Evolutionary conservation across 1,140 invertebrate genomes (phyloP).

Genomic region (Penaeus vannamei): DNA sequence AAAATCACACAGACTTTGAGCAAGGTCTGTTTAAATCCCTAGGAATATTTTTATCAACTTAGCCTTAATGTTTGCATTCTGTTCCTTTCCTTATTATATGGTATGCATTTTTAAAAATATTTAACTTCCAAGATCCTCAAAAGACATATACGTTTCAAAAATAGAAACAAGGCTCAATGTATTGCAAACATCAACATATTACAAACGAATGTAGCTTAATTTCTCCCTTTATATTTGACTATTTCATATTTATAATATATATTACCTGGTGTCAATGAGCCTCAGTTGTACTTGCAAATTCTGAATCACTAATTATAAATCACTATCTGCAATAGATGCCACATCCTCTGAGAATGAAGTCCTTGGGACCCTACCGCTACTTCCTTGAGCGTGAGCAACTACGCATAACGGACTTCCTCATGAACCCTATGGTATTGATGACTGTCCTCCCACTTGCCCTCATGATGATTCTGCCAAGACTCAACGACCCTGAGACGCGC

Average conservation of each 20-base stretch:
- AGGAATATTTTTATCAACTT: no score
- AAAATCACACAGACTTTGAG: no score
- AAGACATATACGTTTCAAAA: no score
- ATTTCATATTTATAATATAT: not conserved
- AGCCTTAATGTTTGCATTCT: no score
- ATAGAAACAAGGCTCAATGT: no score
- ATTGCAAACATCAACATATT: not conserved
- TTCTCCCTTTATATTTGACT: not conserved
- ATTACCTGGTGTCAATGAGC: no score
- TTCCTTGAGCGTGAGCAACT: conserved; percentile 96
- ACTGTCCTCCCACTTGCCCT: conserved; percentile 94
- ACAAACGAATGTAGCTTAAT: not conserved
- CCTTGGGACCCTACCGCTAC: conserved; percentile 86
- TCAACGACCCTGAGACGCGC: conserved; percentile 95
- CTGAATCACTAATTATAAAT: not conserved
- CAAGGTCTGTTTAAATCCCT: no score
- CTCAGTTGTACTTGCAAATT: not conserved
- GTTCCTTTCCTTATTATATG: no score
- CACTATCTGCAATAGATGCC: conserved; percentile 78
- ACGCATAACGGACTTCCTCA: conserved; percentile 94
- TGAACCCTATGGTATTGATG: conserved; percentile 98
- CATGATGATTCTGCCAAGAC: conserved; percentile 94
- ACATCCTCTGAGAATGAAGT: conserved; percentile 92
- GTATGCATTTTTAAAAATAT: no score
- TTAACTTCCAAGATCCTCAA: no score